phyloP scores from a whole-genome alignment of 2,797 vertebrate genomes.

The Syncerus caffer region DNA sequence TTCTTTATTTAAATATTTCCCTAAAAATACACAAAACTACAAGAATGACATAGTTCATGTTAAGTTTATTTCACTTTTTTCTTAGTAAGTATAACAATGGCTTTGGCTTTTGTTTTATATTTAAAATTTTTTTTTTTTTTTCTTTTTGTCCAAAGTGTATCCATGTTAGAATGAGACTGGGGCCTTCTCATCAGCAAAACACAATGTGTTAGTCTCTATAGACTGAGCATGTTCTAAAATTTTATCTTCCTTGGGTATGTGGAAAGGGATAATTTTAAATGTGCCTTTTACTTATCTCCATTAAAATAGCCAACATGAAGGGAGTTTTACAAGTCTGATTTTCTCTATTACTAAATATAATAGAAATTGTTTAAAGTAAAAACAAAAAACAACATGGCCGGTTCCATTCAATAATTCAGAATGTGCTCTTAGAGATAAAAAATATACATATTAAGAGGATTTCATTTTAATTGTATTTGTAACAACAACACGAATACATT shows the following conservation, averaged over 20 bases:
- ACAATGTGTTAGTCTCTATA: not conserved
- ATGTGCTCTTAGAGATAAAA: not conserved
- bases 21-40: not conserved
- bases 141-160: not conserved
- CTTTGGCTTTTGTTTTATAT: not conserved
- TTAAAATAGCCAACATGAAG: not conserved
- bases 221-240: not conserved
- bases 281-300: not conserved
- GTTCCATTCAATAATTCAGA: not conserved
- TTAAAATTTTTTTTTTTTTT: not conserved
- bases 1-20: not conserved
- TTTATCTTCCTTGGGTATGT: not conserved
- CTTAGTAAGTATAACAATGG: not conserved
- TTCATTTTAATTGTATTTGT: not conserved
- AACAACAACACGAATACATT: not conserved
- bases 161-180: not conserved
- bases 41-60: not conserved
- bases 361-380: not conserved
- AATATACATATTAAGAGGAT: not conserved
- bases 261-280: not conserved
- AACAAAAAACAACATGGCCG: not conserved
- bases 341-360: not conserved
- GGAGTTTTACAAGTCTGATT: not conserved
- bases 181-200: not conserved
- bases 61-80: not conserved